phyloP scores from a whole-genome alignment of 2,113 vertebrate genomes.

The Sander vitreus region DNA sequence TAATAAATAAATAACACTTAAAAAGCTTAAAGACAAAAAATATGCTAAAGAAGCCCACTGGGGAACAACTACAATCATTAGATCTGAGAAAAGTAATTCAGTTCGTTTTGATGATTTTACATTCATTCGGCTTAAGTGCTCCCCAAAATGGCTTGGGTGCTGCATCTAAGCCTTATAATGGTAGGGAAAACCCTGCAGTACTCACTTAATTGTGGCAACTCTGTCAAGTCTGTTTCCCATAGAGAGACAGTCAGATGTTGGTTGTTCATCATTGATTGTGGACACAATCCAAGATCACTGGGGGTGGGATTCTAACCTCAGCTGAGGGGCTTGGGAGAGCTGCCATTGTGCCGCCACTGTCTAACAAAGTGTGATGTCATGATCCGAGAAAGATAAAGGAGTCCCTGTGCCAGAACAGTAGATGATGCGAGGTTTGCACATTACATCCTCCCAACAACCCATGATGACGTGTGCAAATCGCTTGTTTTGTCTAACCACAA shows the following conservation, averaged over 20 bases:
- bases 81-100: too few species aligned
- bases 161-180: too few species aligned
- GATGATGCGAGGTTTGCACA: neutral
- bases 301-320: slow-evolving; percentile 23
- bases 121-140: too few species aligned
- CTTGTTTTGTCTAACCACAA: neutral
- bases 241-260: neutral
- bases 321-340: slow-evolving; percentile 8
- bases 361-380: neutral
- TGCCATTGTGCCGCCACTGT: slow-evolving; percentile 5
- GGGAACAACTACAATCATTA: too few species aligned
- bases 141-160: too few species aligned
- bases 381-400: slow-evolving; percentile 24
- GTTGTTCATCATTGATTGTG: slow-evolving; percentile 19
- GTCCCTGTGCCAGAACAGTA: slow-evolving; percentile 14
- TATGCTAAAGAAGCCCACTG: too few species aligned
- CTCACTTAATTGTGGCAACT: neutral
- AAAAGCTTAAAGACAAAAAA: too few species aligned
- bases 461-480: neutral
- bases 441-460: neutral
- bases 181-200: too few species aligned
- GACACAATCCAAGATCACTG: neutral
- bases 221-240: neutral
- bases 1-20: too few species aligned
- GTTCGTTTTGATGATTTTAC: too few species aligned